Base-by-base conservation (phyloP, 2,888 invertebrate genomes). In the Epinotia brunnichana region DNA sequence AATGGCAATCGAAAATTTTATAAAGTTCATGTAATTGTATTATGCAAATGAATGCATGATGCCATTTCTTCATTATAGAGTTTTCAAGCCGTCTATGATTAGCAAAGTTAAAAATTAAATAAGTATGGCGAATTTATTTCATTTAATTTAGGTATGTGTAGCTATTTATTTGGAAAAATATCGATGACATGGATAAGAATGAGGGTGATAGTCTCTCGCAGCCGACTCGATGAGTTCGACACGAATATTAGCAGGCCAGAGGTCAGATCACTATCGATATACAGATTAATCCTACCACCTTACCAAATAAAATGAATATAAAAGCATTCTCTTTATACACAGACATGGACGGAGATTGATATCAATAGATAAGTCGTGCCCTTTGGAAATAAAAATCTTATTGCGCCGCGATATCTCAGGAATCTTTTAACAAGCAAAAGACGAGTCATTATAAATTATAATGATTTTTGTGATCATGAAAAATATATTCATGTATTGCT, bases 241-340 rank as follows among this genome's bases (percentile, higher is more conserved):
- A 86, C 88, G 89, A 90, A 87, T 90, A 89, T 90, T 88, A 90
- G 83, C 82, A 80, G 89, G 83, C 83, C 89, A 90, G 78, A 86
- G 92, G 91, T 92, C 87, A 91, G 88, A 89, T 90, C 82, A 77
- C 80, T 88, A 90, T 90, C 89, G 84, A 80, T 84, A 85, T 85
- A 83, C 80, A 78, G 79, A 74, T 79, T 83, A 84, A 86, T 86
- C 85, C 84, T 74, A 77, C 78, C 78, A 85, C 84, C 85, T 83
- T 74, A 75, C 77, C 76, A 74, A 78, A 74, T 77, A 77, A 77
- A 78, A 79, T 80, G 78, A 79, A 78, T 77, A 76, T 78, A 78
- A 77, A 78, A 70, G 76, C 76, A 71, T 73, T 79, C 74, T 78
- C 74, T 78, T 78, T 77, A 75, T 75, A 75, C 71, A 82, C 79